Evolutionary conservation across 2,797 vertebrate genomes (phyloP), one percentile per base, ranked within the genome.

Genomic region (Cirrhinus mrigala): DNA sequence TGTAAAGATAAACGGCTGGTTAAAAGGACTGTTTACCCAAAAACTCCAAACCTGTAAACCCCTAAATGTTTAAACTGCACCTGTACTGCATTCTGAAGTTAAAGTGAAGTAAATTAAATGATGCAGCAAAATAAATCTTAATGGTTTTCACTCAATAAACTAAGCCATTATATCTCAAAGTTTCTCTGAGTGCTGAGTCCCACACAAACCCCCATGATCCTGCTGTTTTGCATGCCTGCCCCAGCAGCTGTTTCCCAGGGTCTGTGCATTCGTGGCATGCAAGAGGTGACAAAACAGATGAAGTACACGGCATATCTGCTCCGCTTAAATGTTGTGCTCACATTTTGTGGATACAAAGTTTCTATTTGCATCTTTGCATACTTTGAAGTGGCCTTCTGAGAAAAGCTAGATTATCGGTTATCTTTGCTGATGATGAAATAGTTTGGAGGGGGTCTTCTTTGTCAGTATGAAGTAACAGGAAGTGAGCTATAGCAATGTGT

Each of bases 381-480:
- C n/a, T 66, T n/a, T 66, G 16, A 37, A 66, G 60, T 33, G 11
- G 24, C 27, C 24, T 15, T 33, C 18, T 22, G 29, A 33, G 16
- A 22, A 33, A 37, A 76, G 29, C 18, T 18, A 56, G 74, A 80
- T 11, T 52, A 33, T 44, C 9, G 11, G 48, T 78, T 82, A 27
- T 29, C 54, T 48, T 75, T 9, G 18, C 14, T 1, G 54, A 18
- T 88, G 82, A 85, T 79, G 79, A 76, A 87, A 85, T n/a, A 10
- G 18, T 58, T 27, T 4, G 52, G 44, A 44, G 48, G 50, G 46
- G 12, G 29, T 3, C 62, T 20, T 33, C 16, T 58, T 82, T 54
- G 73, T n/a, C 44, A 84, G 74, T 56, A 79, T 86, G 37, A 82
- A 79, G 78, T 40, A 84, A 86, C 74, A 87, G 89, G 84, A 90